phyloP scores from a whole-genome alignment of 1,140 invertebrate genomes.

The Probaryconus sp. region DNA sequence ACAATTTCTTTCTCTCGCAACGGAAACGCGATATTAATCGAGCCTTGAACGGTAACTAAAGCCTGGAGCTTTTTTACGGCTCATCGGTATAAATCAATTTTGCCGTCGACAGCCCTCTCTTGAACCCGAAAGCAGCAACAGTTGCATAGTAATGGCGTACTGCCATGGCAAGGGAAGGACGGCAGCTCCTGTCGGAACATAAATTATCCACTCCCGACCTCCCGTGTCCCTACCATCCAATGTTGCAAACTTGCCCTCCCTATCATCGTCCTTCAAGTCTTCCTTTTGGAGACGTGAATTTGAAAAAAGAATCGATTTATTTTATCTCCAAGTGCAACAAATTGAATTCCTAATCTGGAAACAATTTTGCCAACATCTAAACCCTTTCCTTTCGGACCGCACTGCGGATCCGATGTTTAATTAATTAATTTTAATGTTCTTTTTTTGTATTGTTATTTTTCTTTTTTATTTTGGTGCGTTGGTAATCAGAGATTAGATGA shows the following conservation, averaged over 20 bases:
- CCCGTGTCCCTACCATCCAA: constrained; percentile 15
- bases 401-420: constrained; percentile 1
- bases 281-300: constrained; percentile 25
- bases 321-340: constrained; percentile 40
- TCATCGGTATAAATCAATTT: constrained; percentile 62
- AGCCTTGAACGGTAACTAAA: constrained; percentile 41
- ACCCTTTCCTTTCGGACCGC: constrained; percentile 6
- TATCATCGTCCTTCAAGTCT: constrained; percentile 31
- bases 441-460: neutral
- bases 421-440: neutral
- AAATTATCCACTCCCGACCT: constrained; percentile 56
- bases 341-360: constrained; percentile 50
- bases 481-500: no score
- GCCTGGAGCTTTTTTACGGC: constrained; percentile 54
- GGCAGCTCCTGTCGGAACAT: constrained; percentile 54
- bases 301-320: constrained; percentile 43
- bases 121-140: constrained; percentile 60
- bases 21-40: constrained; percentile 54
- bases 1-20: constrained; percentile 30
- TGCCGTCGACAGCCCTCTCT: constrained; percentile 56
- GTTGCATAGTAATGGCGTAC: constrained; percentile 61
- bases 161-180: constrained; percentile 31
- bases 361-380: constrained; percentile 42
- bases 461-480: no score
- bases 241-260: constrained; percentile 31